These are phyloP conservation scores for Eolophus roseicapilla DNA, from an alignment of 2,113 vertebrate genomes.

Conservation along the genomic window DNA sequence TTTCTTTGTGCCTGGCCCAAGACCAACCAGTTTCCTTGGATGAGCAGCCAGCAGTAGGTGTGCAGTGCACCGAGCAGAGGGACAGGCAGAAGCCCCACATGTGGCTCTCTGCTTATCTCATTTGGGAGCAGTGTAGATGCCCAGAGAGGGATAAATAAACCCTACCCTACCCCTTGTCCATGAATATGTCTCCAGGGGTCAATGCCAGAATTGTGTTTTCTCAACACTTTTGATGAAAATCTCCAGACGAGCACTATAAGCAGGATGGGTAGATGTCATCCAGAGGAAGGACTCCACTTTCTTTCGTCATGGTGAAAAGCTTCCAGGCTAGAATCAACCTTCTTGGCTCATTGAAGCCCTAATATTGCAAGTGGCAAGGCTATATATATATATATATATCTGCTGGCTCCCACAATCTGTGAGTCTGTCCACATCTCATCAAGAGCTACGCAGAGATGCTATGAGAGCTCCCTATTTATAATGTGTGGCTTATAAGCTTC, in stretches of 20 bases:
- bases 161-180: not conserved
- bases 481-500: not conserved
- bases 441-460: not conserved
- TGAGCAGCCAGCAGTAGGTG: not conserved
- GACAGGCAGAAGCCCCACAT: not conserved
- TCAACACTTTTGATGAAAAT: not conserved
- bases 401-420: not conserved
- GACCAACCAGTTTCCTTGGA: not conserved
- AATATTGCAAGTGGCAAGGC: not conserved
- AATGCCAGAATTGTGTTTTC: not conserved
- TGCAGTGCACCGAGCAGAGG: not conserved
- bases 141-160: not conserved
- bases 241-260: not conserved
- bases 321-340: slow-evolving; percentile 27
- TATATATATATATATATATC: not conserved
- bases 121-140: not conserved
- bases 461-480: not conserved
- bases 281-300: slow-evolving; percentile 4
- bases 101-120: not conserved
- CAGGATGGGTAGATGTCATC: not conserved
- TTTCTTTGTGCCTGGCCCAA: not conserved
- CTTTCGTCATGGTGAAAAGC: slow-evolving; percentile 4
- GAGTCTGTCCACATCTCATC: slow-evolving; percentile 1
- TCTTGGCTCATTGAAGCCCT: not conserved
- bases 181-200: not conserved